Conservation (phyloP, 2,888 invertebrate genomes). For the Aporophyla nigra region DNA sequence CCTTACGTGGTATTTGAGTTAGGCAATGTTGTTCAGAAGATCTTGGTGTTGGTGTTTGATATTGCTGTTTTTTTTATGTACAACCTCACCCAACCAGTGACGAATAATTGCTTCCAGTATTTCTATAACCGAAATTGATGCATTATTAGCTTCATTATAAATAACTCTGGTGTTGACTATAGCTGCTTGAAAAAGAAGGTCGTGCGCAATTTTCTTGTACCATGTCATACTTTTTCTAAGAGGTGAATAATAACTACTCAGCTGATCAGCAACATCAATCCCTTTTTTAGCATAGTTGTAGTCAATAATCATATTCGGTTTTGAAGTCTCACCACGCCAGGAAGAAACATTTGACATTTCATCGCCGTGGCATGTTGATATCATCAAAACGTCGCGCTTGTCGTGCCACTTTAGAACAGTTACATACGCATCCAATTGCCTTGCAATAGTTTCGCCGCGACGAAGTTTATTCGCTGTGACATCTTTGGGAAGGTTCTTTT, state of each 20-base stretch:
- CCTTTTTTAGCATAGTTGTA: slow-evolving; percentile 53
- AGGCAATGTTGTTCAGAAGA: slow-evolving; percentile 26
- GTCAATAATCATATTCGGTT: slow-evolving; percentile 37
- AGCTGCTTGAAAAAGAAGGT: slow-evolving; percentile 31
- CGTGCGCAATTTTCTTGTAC: slow-evolving; percentile 45
- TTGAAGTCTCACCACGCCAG: slow-evolving; percentile 33
- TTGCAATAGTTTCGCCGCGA: slow-evolving; percentile 46
- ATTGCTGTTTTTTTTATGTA: slow-evolving; percentile 13
- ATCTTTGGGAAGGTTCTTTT: slow-evolving; percentile 35
- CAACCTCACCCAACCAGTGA: slow-evolving; percentile 35
- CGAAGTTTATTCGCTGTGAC: slow-evolving; percentile 22
- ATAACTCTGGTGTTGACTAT: slow-evolving; percentile 43
- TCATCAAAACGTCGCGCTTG: slow-evolving; percentile 57
- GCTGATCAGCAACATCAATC: slow-evolving; percentile 34
- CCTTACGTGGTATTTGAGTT: slow-evolving; percentile 32
- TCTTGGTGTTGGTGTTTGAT: slow-evolving; percentile 10
- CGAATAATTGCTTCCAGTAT: slow-evolving; percentile 44
- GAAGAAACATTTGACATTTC: slow-evolving; percentile 42
- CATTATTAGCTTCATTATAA: slow-evolving; percentile 34
- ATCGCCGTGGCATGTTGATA: slow-evolving; percentile 55
- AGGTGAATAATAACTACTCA: slow-evolving; percentile 44
- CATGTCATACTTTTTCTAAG: slow-evolving; percentile 42
- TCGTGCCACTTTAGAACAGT: slow-evolving; percentile 9
- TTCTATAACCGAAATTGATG: slow-evolving; percentile 30
- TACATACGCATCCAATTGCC: slow-evolving; percentile 47